These are phyloP conservation scores for Bombus huntii DNA, from an alignment of 1,140 invertebrate species.

Conservation along the genomic window DNA sequence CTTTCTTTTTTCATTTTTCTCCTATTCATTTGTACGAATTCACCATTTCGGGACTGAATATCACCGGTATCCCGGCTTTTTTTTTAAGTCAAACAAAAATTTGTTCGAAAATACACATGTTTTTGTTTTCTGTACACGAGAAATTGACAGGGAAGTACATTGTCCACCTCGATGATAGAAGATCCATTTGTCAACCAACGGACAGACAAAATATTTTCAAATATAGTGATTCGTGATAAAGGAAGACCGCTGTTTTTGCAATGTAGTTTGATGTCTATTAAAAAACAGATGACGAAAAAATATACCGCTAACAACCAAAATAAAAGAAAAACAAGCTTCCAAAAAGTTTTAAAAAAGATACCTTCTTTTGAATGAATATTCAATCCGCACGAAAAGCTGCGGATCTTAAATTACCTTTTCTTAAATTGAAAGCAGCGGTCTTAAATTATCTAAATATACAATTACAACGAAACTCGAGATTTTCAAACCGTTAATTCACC, in stretches of 20 bases:
- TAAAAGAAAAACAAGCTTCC: not conserved
- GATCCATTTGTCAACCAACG: not conserved
- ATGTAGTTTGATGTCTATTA: not conserved
- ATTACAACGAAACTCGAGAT: not conserved
- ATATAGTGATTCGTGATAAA: conserved; percentile 8
- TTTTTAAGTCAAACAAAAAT: not conserved
- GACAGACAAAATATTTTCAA: conserved; percentile 1
- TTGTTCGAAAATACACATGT: not conserved
- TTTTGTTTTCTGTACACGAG: not conserved
- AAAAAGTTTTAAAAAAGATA: not conserved
- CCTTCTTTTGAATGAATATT: not conserved
- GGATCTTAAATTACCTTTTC: not conserved
- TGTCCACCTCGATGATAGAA: conserved; percentile 9
- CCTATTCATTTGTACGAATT: not conserved
- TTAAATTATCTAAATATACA: not conserved
- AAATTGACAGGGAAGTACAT: not conserved
- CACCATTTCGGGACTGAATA: not conserved
- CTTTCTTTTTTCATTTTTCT: not conserved
- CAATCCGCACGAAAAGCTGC: not conserved
- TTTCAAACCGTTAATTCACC: not conserved
- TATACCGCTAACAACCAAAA: too few species aligned
- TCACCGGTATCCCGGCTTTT: not conserved
- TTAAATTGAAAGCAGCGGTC: too few species aligned
- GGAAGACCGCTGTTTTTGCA: not conserved
- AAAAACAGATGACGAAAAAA: not conserved